Evolutionary conservation across 2,797 vertebrate genomes (phyloP), one percentile per base, ranked within the genome.

Genomic region (Vireo griseus): DNA sequence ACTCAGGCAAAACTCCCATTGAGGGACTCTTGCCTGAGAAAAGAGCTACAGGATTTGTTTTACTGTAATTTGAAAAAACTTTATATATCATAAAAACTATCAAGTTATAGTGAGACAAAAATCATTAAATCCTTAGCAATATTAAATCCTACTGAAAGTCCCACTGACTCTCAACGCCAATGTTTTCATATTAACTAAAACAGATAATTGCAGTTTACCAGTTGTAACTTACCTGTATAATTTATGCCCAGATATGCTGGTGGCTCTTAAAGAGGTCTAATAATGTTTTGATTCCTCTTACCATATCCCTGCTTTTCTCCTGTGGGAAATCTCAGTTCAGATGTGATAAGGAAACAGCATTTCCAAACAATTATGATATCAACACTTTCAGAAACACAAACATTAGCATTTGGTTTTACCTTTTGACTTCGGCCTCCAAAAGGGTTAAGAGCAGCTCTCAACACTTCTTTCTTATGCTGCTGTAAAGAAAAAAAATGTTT

Each of bases 401-500:
- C 84, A 88, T 28, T 44, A 77, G 57, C 28, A 54, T 13, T 91
- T 66, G 76, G 65, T n/a, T 78, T 98, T 98, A 98, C 97, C 98
- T 98, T 97, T 93, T 90, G 94, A 71, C 88, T 96, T 97, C 6
- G 83, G 75, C 89, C 76, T 95, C 74, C 96, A 89, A 97, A 97
- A 95, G 94, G 94, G 95, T 92, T 88, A 96, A 96, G 94, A 96
- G 83, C 89, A 96, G 96, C 89, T 97, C 95, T 96, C 97, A 98
- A 86, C 84, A 98, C 96, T 97, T 96, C 95, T 96, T 97, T 94
- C 95, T 95, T 96, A 85, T 95, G 86, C 97, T 91, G 77, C 96
- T 97, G 90, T 85, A 95, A 97, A 96, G 88, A 97, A 95, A 96
- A 77, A 29, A 95, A 96, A 97, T 47, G 66, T 18, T 72, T 87